Conservation (phyloP, 2,888 invertebrate species). For the Catocala nupta region DNA sequence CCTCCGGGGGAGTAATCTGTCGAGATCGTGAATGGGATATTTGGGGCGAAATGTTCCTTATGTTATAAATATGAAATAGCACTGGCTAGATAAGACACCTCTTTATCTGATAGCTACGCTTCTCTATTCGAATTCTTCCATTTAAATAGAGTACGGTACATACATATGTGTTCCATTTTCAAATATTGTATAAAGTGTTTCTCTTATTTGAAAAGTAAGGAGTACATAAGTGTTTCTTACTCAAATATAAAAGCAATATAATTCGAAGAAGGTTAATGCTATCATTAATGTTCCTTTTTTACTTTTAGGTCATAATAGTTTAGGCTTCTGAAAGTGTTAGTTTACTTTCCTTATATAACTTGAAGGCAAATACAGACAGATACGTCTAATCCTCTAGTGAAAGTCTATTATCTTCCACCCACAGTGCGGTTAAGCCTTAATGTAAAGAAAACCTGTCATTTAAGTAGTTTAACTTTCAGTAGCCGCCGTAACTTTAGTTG, state of each 20-base stretch:
- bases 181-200: no score
- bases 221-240: no score
- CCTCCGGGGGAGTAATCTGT: conserved; percentile 41
- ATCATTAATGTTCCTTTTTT: no score
- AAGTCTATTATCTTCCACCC: conserved; percentile 6
- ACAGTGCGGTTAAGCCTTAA: neutral
- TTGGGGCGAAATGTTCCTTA: conserved; percentile 42
- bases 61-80: conserved; percentile 31
- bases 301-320: no score
- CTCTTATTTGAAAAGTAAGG: no score
- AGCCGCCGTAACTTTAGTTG: neutral
- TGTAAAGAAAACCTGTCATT: conserved; percentile 9
- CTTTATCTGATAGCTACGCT: neutral
- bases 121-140: neutral
- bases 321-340: no score
- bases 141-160: neutral
- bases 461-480: neutral
- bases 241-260: no score
- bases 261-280: no score
- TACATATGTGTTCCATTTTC: no score
- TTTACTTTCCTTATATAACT: neutral
- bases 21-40: conserved; percentile 53
- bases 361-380: neutral
- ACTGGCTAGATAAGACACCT: conserved; percentile 18
- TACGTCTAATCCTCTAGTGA: neutral